Base-by-base conservation (phyloP, 2,113 vertebrate genomes). In the Sapajus apella region DNA sequence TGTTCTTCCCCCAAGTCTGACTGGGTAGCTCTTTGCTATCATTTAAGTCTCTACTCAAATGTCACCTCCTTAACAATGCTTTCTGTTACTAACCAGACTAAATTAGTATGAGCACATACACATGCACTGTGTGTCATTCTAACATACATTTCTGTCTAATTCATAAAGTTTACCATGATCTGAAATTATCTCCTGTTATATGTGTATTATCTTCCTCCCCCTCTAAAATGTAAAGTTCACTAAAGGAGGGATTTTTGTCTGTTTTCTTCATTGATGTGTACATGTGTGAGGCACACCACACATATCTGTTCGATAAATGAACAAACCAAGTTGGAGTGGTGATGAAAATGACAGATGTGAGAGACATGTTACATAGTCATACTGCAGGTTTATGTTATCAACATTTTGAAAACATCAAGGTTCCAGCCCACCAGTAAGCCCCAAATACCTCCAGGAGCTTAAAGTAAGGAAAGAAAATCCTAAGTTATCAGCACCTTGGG, bases 101-200 rank as follows among this genome's bases (percentile, higher is more conserved):
- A 91, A 83, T 91, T 61, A 83, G 12, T 79, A 45, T 37, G 43
- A 56, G 17, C 18, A 73, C 35, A 85, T 14, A 90, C 58, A 72
- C 16, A 72, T 43, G n/a, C 40, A 87, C 47, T 76, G 32, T 55
- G 21, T 43, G 18, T 76, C 56, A 82, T 55, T 55, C 8, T 72
- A 87, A 23, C 45, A 68, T 43, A 90, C 37, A 93, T 21, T 58
- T 21, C 5, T 73, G 10, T 47, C 72, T 82, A 77, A 21, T 89
- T 96, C 32, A n/a, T 76, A 95, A 68, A 21, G 58, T 45, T 81
- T 93, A n/a, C 8, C 37, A 86, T 86, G 86, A 75, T 76, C 77
- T 86, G 64, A 95, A 95, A 86, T 97, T 75, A 81, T 58, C 27
- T 76, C 86, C 61, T 90, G 16, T 87, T 86, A 76, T 58, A 20